A percentile compares a stretch with the other conserved stretches of the same genome.
These are phyloP conservation scores for Thamnaconus septentrionalis DNA, from an alignment of 2,113 vertebrate genomes.

Conservation along the genomic window DNA sequence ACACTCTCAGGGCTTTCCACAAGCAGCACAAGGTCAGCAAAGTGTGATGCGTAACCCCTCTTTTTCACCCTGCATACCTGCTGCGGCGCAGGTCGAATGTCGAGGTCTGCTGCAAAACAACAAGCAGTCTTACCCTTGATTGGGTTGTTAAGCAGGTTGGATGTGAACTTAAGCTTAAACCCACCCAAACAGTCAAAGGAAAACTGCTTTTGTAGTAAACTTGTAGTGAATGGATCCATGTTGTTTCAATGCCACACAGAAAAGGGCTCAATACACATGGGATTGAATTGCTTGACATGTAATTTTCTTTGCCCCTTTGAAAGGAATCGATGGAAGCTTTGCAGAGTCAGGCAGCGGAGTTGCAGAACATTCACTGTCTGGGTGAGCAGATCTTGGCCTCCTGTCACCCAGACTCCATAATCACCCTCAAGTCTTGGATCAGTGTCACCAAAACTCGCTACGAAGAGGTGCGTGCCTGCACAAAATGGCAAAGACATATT, in stretches of 20 bases:
- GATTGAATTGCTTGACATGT: neutral
- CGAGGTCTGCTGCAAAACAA: slow-evolving; percentile 17
- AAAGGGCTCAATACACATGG: too few species aligned
- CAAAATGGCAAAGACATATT: neutral
- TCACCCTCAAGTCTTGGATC: slow-evolving; percentile 87
- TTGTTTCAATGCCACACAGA: too few species aligned
- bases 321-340: slow-evolving; percentile 79
- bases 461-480: slow-evolving; percentile 79
- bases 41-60: neutral
- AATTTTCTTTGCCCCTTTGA: neutral
- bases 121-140: slow-evolving; percentile 1
- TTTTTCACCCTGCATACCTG: neutral
- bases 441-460: slow-evolving; percentile 83
- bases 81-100: slow-evolving; percentile 10
- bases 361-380: slow-evolving; percentile 79
- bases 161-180: neutral
- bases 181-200: neutral
- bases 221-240: too few species aligned
- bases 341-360: slow-evolving; percentile 73
- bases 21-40: slow-evolving; percentile 78
- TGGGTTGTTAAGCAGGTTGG: slow-evolving; percentile 3
- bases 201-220: too few species aligned
- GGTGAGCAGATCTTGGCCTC: slow-evolving; percentile 82
- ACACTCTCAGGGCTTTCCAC: slow-evolving; percentile 67
- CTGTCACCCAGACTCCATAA: slow-evolving; percentile 84